These are phyloP conservation scores for Tribolium freemani DNA, from an alignment of 2,888 invertebrate genomes.

Conservation along the genomic window DNA sequence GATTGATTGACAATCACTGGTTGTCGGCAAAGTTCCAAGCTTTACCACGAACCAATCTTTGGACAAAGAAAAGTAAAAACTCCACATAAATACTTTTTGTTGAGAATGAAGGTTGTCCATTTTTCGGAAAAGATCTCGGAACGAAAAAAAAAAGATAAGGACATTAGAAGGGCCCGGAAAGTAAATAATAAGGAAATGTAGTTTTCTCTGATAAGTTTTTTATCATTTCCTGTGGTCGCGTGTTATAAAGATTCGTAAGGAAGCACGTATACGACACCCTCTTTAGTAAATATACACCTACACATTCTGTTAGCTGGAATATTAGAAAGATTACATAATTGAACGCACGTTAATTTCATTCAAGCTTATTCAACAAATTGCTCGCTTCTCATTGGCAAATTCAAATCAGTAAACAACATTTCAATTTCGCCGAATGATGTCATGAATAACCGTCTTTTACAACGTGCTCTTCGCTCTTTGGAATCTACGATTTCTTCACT, in stretches of 20 bases:
- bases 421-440: conserved; percentile 39
- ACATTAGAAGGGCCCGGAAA: conserved; percentile 1
- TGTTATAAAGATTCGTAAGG: not conserved
- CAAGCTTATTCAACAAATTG: conserved; percentile 27
- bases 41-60: too few relatives aligned
- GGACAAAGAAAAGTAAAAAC: too few relatives aligned
- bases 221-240: conserved; percentile 23
- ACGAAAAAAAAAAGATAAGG: conserved; percentile 23
- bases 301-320: not conserved
- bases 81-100: too few relatives aligned
- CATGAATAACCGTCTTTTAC: conserved; percentile 24
- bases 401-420: conserved; percentile 47
- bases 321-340: conserved; percentile 21
- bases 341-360: conserved; percentile 21
- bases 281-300: not conserved
- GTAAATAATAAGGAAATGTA: conserved; percentile 6
- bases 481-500: not conserved
- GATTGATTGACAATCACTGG: not conserved
- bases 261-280: not conserved
- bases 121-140: not conserved
- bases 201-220: conserved; percentile 7
- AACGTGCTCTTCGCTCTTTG: not conserved
- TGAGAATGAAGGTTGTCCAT: not conserved
- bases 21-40: conserved; percentile 9
- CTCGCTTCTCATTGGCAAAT: conserved; percentile 45